A percentile compares a stretch with the other conserved stretches of the same genome.
Evolutionary conservation across 2,888 invertebrate species (phyloP).

Genomic region (Ophonus ardosiacus): DNA sequence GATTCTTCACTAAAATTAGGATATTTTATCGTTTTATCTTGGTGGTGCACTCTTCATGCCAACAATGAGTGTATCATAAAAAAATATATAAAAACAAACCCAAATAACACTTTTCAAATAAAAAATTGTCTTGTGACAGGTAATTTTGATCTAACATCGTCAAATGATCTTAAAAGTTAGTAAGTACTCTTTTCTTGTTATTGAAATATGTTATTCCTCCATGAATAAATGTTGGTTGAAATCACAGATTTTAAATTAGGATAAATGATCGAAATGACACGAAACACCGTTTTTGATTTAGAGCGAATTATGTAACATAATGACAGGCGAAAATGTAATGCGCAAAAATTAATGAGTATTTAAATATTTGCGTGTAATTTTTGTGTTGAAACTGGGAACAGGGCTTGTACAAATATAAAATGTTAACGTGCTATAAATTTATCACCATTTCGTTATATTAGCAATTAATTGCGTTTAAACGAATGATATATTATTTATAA

Average conservation of each 20-base stretch:
- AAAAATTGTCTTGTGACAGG: no score
- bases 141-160: neutral
- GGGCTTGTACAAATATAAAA: constrained; percentile 43
- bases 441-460: constrained; percentile 53
- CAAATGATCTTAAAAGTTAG: neutral
- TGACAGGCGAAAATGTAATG: constrained; percentile 19
- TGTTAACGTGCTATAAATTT: constrained; percentile 45
- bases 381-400: constrained; percentile 21
- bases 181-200: neutral
- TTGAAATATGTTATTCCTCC: neutral
- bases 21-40: no score
- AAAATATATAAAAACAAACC: no score
- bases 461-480: constrained; percentile 52
- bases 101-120: no score
- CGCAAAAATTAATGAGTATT: constrained; percentile 34
- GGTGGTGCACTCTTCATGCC: no score
- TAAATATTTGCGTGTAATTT: constrained; percentile 42
- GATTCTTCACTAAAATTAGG: no score
- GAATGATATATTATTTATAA: constrained; percentile 52
- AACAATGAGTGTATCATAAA: no score
- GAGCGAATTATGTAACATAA: constrained; percentile 22
- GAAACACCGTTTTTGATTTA: constrained; percentile 9
- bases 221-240: neutral
- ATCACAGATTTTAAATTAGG: neutral
- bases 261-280: neutral